These are phyloP conservation scores for Agrotis exclamationis DNA, from an alignment of 2,888 invertebrate species.

Conservation along the genomic window DNA sequence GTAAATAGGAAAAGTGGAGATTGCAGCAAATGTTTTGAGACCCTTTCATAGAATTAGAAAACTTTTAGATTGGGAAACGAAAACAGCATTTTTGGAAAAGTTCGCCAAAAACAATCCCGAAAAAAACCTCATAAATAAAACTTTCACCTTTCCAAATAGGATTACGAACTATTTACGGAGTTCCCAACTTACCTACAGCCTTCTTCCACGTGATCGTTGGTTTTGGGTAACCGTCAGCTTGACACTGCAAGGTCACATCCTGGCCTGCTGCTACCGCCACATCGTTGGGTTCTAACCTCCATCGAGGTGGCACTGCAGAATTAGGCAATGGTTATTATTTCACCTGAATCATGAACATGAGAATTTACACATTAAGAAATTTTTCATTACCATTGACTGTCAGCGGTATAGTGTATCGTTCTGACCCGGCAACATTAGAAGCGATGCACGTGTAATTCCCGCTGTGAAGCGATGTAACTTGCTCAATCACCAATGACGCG, in stretches of 20 bases:
- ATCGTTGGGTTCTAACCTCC: constrained; percentile 96
- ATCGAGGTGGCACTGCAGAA: constrained; percentile 95
- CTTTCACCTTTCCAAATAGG: constrained; percentile 6
- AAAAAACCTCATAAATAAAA: background rate
- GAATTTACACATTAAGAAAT: background rate
- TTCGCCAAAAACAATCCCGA: background rate
- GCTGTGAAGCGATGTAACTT: constrained; percentile 95
- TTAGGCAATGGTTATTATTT: background rate
- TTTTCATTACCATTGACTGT: constrained; percentile 94
- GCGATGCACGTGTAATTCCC: constrained; percentile 98
- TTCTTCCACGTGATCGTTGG: constrained; percentile 97
- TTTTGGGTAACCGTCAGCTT: constrained; percentile 97
- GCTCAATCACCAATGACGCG: constrained; percentile 96
- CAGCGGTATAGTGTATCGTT: constrained; percentile 94
- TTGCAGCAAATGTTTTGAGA: constrained; percentile 15
- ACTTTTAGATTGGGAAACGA: background rate
- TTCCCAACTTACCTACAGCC: constrained; percentile 93
- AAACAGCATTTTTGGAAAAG: background rate
- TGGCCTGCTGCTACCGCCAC: constrained; percentile 96
- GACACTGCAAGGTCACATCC: constrained; percentile 96
- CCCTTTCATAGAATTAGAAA: constrained; percentile 3
- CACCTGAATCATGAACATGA: background rate
- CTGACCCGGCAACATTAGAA: constrained; percentile 96
- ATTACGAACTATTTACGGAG: constrained; percentile 2
- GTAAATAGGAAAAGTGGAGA: constrained; percentile 20